Conservation (phyloP, 2,113 vertebrate genomes). For the Ascaphus truei region DNA sequence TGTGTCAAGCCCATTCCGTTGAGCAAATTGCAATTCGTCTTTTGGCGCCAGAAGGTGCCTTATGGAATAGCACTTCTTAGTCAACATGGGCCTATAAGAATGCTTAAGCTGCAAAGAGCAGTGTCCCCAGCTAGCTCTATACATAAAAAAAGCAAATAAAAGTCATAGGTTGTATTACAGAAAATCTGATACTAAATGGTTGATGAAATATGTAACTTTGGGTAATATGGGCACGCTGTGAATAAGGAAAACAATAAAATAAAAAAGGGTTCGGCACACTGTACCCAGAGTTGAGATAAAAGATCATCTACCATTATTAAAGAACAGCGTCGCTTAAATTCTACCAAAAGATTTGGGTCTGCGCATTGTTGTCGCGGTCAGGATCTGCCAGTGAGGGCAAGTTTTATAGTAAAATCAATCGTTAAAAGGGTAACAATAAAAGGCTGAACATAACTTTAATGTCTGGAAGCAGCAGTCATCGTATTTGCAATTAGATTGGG, state of each 20-base stretch:
- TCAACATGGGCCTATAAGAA: too few species aligned
- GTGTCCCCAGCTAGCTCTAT: too few species aligned
- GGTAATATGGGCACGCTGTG: neutral
- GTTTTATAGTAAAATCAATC: slow-evolving; percentile 31
- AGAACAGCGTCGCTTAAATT: neutral
- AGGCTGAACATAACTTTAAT: slow-evolving; percentile 34
- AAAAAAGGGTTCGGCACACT: neutral
- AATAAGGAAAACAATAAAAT: neutral
- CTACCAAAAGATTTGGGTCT: slow-evolving; percentile 2
- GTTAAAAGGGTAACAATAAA: slow-evolving; percentile 27
- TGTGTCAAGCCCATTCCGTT: too few species aligned
- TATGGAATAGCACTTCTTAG: too few species aligned
- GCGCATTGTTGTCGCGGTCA: slow-evolving; percentile 21
- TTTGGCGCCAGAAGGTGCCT: too few species aligned
- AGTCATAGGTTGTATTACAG: neutral
- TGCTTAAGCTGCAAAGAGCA: too few species aligned
- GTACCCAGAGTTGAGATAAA: neutral
- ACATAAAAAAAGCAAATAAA: neutral
- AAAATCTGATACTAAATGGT: neutral
- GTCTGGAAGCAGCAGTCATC: slow-evolving; percentile 21
- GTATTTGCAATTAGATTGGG: slow-evolving; percentile 37
- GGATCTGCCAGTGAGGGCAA: slow-evolving; percentile 21
- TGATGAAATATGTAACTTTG: neutral
- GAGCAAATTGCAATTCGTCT: too few species aligned
- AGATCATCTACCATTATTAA: slow-evolving; percentile 8